Base-by-base conservation (phyloP, 2,113 vertebrate species). In the Lonchura striata region DNA sequence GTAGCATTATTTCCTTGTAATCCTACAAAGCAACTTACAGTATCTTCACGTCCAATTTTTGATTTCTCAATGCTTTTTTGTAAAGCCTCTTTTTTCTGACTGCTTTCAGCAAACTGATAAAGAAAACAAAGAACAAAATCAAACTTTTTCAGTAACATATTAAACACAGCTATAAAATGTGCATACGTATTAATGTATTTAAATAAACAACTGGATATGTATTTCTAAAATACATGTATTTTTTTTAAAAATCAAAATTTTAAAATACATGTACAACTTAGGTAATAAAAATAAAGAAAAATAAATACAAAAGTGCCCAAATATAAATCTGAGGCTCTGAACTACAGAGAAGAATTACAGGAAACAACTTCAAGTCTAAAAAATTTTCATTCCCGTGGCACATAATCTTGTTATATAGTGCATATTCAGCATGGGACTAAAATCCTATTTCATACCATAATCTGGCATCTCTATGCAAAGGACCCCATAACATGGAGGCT, bases 1-100 rank as follows among this genome's bases (percentile, higher is more conserved):
- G 42, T 39, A 74, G 61, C 0, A 6, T 25, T 28, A 27, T 76
- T 84, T 64, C 42, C 64, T 47, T 49, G 39, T 53, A 74, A n/a
- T n/a, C 44, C 44, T 53, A 4, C 46, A 71, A n/a, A 93, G 49
- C 70, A 88, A 97, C 98, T 98, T 98, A 99, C 99, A 17, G 98
- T 99, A 85, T 99, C 98, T 90, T 99, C 95, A 44, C 99, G 99
- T 96, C 99, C 99, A 72, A 98, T 92, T 98, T 98, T 99, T 11
- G 98, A 98, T 93, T 98, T 99, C 76, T 98, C 98, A 12, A 99
- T 97, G 27, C 72, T 97, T 88, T 98, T 98, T 76, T 98, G 97
- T 33, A 99, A 94, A 46, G 92, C 78, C 11, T 64, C 92, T 85
- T 98, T 98, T 42, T 98, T 98, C 92, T 98, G 98, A 92, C 93